Evolutionary conservation across 2,113 vertebrate genomes (phyloP), one percentile per base, ranked within the genome.

Genomic region (Dendropsophus ebraccatus): DNA sequence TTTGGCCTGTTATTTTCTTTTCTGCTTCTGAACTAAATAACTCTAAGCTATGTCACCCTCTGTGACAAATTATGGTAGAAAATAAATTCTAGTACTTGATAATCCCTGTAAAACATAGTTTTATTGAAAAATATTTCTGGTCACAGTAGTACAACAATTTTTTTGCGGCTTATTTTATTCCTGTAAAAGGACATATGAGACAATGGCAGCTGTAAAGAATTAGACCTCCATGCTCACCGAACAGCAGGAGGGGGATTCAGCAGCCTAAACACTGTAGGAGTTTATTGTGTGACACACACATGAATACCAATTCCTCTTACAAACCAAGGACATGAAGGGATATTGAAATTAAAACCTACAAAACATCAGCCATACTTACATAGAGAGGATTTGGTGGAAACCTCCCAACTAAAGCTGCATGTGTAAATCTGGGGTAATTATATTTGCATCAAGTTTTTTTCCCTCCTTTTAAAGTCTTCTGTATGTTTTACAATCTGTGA

Each of bases 181-280:
- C 85, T 81, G 85, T 81, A 81, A 87, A 81, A 73, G 77, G 85
- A 87, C 85, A 87, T 87, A 69, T 87, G 85, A 87, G 85, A 87
- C 85, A 87, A 87, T 87, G 54, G 85, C 85, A 87, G 85, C 85
- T 87, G 85, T 81, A 87, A 74, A 58, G 85, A 72, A 87, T 87
- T 81, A 87, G 85, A 87, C 85, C 85, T 87, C 85, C 85, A 74
- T 87, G 85, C 69, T 87, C 67, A 87, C 67, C 37, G 76, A 87
- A 70, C 85, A 87, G 85, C 85, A 62, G 85, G 85, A 70, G 69
- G 85, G 77, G 77, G 69, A 81, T 67, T 87, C 67, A 62, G 52
- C 85, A 81, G 85, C 58, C 67, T 81, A 87, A 87, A 87, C 85
- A 74, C 85, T 73, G 85, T 81, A 62, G 85, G 67, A 81, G 77